Evolutionary conservation across 2,888 invertebrate genomes (phyloP).

Genomic region (Isotomurus palustris): DNA sequence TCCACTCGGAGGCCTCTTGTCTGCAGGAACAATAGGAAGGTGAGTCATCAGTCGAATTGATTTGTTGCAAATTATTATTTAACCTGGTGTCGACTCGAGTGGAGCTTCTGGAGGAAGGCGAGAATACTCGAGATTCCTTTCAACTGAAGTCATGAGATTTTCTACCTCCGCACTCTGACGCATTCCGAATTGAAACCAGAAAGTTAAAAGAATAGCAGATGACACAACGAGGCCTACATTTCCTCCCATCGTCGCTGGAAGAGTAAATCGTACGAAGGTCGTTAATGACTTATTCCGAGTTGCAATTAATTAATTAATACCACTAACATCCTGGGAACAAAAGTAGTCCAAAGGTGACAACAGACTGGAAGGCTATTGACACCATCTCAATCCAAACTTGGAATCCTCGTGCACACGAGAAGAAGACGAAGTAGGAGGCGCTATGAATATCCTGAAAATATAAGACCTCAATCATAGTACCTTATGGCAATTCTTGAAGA

Average conservation of each 20-base stretch:
- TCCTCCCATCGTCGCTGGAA: constrained; percentile 28
- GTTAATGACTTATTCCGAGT: too few species aligned
- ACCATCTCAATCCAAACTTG: constrained; percentile 88
- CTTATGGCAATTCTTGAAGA: not conserved
- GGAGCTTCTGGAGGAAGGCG: constrained; percentile 60
- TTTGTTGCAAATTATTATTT: constrained; percentile 43
- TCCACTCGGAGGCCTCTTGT: constrained; percentile 48
- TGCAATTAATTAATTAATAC: too few species aligned
- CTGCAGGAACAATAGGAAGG: constrained; percentile 15
- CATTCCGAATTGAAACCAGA: constrained; percentile 68
- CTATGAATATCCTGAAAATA: constrained; percentile 23
- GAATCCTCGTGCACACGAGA: constrained; percentile 86
- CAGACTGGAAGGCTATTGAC: constrained; percentile 76
- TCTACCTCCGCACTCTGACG: constrained; percentile 68
- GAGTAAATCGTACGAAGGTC: too few species aligned
- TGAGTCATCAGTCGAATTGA: not conserved
- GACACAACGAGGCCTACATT: constrained; percentile 39
- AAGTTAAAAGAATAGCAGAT: constrained; percentile 54
- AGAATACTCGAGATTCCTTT: constrained; percentile 41
- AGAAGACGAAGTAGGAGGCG: constrained; percentile 22
- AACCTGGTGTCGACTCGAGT: constrained; percentile 58
- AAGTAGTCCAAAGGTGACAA: constrained; percentile 78
- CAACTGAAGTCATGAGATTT: constrained; percentile 62
- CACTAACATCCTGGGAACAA: too few species aligned
- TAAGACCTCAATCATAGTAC: not conserved